Base-by-base conservation (phyloP, 2,888 invertebrate genomes). In the Trilocha varians region DNA sequence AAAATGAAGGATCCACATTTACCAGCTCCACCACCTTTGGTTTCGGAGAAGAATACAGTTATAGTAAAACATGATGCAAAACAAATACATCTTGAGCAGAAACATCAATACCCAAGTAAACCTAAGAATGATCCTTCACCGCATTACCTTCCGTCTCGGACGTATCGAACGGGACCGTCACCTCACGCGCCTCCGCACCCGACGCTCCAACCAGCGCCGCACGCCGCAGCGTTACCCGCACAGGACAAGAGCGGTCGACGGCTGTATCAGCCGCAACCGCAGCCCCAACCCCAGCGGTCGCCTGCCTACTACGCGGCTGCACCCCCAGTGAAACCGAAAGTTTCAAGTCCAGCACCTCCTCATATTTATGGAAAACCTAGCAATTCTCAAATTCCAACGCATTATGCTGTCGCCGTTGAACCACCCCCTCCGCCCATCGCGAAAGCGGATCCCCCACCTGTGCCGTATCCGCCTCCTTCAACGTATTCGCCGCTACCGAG, bases 61-160 rank as follows among this genome's bases (percentile, higher is more conserved):
- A 93, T 93, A 70, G 93, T 93, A 47, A 93, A 93, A 67, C 92
- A 93, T 70, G 93, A 92, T 61, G 89, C 88, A 41, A 90, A 91
- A 68, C 89, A 89, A 61, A 78, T 85, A 36, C 88, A 89, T 64
- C 65, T 89, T 46, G 89, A 90, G 67, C 88, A 66, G 72, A 88
- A 74, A 74, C 88, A 69, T 45, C 80, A 75, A n/a, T 88, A 88
- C 46, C 87, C 88, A 50, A 88, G 88, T 49, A 89, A 90, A 62
- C 74, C 88, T 44, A 72, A 88, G 51, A 86, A 80, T 47, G 87
- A 88, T 59, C 85, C 88, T 57, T 73, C 80, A 49, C 72, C 82
- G 4, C 88, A 88, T 54, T 89, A 90, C 67, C 76, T 89, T 42
- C 87, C 59, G 62, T 87, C 66, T 63, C 71, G 83, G 55, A 71